These are phyloP conservation scores for Micronycteris hirsuta DNA, from an alignment of 2,113 vertebrate genomes.

Conservation along the genomic window DNA sequence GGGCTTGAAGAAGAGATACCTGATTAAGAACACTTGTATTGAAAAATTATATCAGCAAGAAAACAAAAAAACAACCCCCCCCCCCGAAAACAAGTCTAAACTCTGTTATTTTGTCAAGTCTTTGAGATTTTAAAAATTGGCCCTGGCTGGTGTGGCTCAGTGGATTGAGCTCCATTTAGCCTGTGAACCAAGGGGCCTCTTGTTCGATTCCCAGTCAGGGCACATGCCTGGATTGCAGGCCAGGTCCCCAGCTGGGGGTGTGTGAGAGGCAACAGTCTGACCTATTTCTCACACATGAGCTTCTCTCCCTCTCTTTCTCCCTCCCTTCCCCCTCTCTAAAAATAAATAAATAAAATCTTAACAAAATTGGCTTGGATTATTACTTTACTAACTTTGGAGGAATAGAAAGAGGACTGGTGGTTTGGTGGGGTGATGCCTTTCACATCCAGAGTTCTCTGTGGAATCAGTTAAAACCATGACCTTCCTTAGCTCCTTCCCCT, in stretches of 20 bases:
- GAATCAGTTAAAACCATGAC: not conserved
- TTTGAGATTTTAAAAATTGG: not conserved
- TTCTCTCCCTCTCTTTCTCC: no score
- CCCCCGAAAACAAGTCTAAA: not conserved
- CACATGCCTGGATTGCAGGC: no score
- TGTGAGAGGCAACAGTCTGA: no score
- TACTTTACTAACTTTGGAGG: not conserved
- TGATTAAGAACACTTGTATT: not conserved
- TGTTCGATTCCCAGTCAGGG: no score
- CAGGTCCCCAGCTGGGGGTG: no score
- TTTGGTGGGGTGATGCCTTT: not conserved
- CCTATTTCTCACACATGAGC: no score
- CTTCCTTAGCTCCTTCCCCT: not conserved
- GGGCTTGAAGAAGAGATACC: not conserved
- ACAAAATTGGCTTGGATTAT: not conserved
- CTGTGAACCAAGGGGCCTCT: no score
- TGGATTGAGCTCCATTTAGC: no score
- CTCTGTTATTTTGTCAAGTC: not conserved
- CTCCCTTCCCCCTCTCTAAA: no score
- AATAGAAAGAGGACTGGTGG: not conserved
- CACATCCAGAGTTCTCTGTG: not conserved
- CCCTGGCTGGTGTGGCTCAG: no score
- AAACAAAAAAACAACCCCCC: not conserved
- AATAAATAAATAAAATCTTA: no score
- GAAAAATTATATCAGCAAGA: not conserved